Base-by-base conservation (phyloP, 2,113 vertebrate species). In the Ondatra zibethicus region DNA sequence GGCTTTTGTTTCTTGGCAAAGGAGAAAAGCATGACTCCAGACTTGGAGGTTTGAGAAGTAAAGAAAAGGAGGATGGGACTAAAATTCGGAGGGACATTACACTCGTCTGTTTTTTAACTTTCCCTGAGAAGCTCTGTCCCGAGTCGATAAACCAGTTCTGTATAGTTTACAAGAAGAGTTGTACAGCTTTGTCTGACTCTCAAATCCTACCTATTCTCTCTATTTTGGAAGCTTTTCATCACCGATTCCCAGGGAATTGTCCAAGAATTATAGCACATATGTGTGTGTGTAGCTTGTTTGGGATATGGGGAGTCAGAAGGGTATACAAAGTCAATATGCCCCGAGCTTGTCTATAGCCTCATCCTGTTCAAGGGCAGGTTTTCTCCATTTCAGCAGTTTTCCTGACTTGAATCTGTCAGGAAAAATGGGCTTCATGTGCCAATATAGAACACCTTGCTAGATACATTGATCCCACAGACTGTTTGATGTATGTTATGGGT, bases 131-230 rank as follows among this genome's bases (percentile, higher is more conserved):
- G 78, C 42, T 73, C 17, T 42, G 81, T 1, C 4, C 2, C 31
- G 55, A 94, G 75, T 33, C 25, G 8, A 12, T 21, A 27, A 16
- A 23, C 27, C 50, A 82, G 10, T 90, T 36, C 45, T 29, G 27
- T 58, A 14, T 47, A 19, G 13, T 96, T 95, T 80, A 55, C 13
- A 0, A 14, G 23, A 96, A 33, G 50, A 23, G 36, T 55, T 45
- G 82, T 39, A 45, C n/a, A 52, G 2, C 47, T 78, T 89, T 86
- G 58, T 84, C 76, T 92, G 10, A 19, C 10, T 78, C 55, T 93
- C 42, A 88, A n/a, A n/a, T 45, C 84, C 55, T 94, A 36, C 52
- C 19, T n/a, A n/a, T 87, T 92, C 90, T 95, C 27, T 92, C 50
- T 77, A 21, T 88, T 87, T 95, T 75, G 68, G 80, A 95, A 89